Evolutionary conservation across 2,888 invertebrate species (phyloP).

Genomic region (Hipparchia sbordonii): DNA sequence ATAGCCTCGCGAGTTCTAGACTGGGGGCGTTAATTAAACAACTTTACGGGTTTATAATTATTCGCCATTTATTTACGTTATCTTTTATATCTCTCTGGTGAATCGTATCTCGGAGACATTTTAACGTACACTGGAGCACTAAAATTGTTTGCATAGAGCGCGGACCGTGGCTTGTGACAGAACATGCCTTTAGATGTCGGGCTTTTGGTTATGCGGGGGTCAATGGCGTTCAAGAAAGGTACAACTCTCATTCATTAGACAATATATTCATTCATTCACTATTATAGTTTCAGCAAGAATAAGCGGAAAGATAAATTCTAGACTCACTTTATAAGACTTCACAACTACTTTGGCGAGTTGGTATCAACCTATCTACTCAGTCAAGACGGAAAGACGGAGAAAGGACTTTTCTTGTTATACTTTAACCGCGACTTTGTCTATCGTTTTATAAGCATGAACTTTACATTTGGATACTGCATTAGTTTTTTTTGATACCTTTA

Average conservation of each 20-base stretch:
- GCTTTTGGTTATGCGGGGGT: constrained; percentile 29
- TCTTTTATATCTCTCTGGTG: constrained; percentile 30
- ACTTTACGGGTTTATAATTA: constrained; percentile 27
- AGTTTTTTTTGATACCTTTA: not conserved
- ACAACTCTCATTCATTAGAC: constrained; percentile 31
- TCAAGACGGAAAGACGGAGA: not conserved
- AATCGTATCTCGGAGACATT: constrained; percentile 36
- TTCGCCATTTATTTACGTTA: constrained; percentile 31
- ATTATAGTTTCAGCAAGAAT: constrained; percentile 10
- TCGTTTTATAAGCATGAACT: not conserved
- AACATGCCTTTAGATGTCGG: constrained; percentile 31
- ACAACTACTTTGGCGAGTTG: constrained; percentile 3
- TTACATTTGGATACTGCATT: not conserved
- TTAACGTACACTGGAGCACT: constrained; percentile 34
- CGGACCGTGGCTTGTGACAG: constrained; percentile 31
- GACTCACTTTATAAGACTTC: constrained; percentile 12
- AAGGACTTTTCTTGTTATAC: not conserved
- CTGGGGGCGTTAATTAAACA: constrained; percentile 30
- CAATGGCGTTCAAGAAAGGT: constrained; percentile 33
- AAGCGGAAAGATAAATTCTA: constrained; percentile 14
- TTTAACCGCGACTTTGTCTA: not conserved
- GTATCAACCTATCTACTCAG: too few species aligned
- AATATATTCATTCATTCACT: constrained; percentile 30
- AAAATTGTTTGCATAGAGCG: constrained; percentile 37
- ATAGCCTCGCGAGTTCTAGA: constrained; percentile 12